These are phyloP conservation scores for Elephantulus edwardii DNA, from an alignment of 2,113 vertebrate species.

Conservation along the genomic window DNA sequence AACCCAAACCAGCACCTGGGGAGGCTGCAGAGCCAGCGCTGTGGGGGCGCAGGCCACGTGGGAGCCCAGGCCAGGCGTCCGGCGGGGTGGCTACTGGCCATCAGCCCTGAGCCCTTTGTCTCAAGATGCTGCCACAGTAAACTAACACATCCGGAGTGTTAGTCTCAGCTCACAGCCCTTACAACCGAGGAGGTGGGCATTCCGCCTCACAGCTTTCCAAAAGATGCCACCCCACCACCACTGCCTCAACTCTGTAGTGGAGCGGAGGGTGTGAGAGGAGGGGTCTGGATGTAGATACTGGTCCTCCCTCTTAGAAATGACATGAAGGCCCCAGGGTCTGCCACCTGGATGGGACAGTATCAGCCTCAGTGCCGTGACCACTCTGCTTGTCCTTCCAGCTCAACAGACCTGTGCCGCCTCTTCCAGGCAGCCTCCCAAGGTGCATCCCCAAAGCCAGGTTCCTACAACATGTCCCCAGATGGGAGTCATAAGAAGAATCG, in stretches of 20 bases:
- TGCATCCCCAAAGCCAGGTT: neutral
- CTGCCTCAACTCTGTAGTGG: too few relatives aligned
- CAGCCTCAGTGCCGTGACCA: too few relatives aligned
- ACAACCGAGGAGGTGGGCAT: neutral
- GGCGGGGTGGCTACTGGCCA: neutral
- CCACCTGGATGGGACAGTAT: neutral
- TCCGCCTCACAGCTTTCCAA: rapidly evolving
- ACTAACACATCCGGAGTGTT: neutral
- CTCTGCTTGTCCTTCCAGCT: neutral
- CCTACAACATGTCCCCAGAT: rapidly evolving
- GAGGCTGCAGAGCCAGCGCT: slow-evolving; percentile 43
- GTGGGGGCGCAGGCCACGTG: neutral
- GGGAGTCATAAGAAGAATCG: neutral
- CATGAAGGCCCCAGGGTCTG: neutral
- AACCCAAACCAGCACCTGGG: slow-evolving; percentile 73
- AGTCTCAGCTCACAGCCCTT: neutral
- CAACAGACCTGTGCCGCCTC: neutral
- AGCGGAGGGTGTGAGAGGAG: neutral
- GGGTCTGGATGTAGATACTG: rapidly evolving
- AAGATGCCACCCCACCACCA: too few relatives aligned
- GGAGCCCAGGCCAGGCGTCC: neutral
- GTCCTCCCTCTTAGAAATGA: neutral
- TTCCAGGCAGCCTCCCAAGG: neutral
- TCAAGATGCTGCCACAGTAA: neutral
- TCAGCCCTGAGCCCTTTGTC: neutral